Conservation (phyloP, 1,140 invertebrate genomes). For the Stenopsyche tienmushanensis region DNA sequence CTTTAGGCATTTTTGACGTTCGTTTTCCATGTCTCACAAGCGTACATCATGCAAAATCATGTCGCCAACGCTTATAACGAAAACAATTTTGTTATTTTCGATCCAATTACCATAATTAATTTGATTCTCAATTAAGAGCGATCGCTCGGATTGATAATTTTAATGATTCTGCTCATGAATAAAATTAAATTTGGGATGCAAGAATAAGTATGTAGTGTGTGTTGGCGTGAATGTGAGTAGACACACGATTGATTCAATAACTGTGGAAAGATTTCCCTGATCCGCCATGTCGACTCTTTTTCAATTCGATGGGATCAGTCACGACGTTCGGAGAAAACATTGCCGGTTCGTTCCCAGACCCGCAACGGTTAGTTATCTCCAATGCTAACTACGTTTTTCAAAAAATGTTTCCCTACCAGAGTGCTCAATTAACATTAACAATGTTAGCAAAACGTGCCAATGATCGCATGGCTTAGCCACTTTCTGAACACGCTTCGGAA, state of each 20-base stretch:
- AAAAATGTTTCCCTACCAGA: neutral
- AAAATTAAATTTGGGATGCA: neutral
- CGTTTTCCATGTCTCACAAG: no score
- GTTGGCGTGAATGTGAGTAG: neutral
- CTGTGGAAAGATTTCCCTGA: no score
- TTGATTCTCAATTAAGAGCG: no score
- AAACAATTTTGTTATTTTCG: no score
- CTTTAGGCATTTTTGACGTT: no score
- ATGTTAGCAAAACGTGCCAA: neutral
- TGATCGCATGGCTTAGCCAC: neutral
- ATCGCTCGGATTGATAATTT: no score
- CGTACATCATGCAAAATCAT: no score
- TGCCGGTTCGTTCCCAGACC: neutral
- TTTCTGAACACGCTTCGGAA: neutral
- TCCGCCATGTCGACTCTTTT: constrained; percentile 8
- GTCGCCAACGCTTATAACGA: no score
- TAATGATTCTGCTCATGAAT: no score
- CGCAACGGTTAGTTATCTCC: neutral
- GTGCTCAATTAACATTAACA: neutral
- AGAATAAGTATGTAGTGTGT: neutral
- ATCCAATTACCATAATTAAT: no score
- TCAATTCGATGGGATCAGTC: constrained; percentile 18
- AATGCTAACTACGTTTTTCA: neutral
- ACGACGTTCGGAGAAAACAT: constrained; percentile 14
- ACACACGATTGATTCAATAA: no score